Evolutionary conservation across 2,797 vertebrate genomes (phyloP).

Genomic region (Fringilla coelebs): DNA sequence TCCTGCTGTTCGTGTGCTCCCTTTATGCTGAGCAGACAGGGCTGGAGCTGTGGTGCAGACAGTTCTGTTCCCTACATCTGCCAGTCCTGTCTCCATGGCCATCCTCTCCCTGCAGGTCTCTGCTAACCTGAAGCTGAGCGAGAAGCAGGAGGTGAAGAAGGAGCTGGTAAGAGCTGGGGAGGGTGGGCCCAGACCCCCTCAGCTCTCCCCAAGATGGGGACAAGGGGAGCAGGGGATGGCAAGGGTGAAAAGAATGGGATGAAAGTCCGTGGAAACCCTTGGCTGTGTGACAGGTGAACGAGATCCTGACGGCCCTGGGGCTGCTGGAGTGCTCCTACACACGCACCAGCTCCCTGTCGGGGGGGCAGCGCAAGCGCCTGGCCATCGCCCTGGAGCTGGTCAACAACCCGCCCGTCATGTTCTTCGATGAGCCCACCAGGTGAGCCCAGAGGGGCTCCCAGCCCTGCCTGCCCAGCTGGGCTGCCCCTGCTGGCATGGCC

Average conservation of each 20-base stretch:
- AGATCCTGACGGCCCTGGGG: constrained; percentile 95
- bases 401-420: constrained; percentile 99
- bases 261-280: rapidly evolving
- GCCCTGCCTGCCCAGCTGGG: background rate
- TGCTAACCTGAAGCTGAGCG: constrained; percentile 93
- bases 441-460: constrained; percentile 39
- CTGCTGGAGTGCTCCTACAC: constrained; percentile 92
- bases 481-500: rapidly evolving
- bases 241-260: background rate
- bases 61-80: background rate
- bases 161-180: constrained; percentile 84
- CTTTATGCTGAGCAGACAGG: background rate
- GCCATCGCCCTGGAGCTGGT: constrained; percentile 96
- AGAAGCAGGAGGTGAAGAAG: constrained; percentile 94
- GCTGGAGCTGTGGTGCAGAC: rapidly evolving
- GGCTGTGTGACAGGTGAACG: constrained; percentile 82
- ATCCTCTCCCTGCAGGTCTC: constrained; percentile 82
- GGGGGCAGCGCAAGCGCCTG: constrained; percentile 94
- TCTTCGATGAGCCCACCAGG: constrained; percentile 99
- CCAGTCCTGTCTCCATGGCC: background rate
- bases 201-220: background rate
- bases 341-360: constrained; percentile 88
- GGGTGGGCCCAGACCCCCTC: background rate
- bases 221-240: background rate
- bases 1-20: background rate